phyloP scores from a whole-genome alignment of 2,888 invertebrate genomes.

The Spialia ferax region DNA sequence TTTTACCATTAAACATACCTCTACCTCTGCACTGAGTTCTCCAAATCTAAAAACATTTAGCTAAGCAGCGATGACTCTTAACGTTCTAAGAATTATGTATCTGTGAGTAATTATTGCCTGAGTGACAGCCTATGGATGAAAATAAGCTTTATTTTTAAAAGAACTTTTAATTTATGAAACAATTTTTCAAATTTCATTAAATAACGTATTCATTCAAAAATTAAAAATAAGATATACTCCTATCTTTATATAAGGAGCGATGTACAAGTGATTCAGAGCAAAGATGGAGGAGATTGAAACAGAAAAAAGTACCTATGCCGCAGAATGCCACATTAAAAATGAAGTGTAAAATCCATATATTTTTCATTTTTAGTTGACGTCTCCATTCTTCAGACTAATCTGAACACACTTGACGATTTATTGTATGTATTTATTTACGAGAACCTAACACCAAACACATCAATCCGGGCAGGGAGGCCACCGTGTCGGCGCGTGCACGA shows the following conservation, averaged over 20 bases:
- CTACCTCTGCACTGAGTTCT: constrained; percentile 25
- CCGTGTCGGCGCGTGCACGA: constrained; percentile 63
- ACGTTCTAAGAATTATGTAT: constrained; percentile 2
- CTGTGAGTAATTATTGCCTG: background rate
- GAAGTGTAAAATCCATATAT: background rate
- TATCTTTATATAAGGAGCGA: too few species aligned
- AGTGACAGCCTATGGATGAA: background rate
- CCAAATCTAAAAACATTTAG: constrained; percentile 39
- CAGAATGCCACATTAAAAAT: too few species aligned
- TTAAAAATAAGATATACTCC: too few species aligned
- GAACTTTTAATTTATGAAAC: too few species aligned
- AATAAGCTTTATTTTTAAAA: too few species aligned
- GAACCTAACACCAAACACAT: constrained; percentile 39
- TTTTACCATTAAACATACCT: constrained; percentile 57
- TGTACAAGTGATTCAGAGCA: too few species aligned
- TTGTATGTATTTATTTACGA: constrained; percentile 30
- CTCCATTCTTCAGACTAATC: background rate
- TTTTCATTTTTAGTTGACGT: background rate
- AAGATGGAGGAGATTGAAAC: too few species aligned
- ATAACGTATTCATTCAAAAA: too few species aligned
- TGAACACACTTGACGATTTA: constrained; percentile 24
- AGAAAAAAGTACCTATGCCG: too few species aligned
- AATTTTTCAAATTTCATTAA: too few species aligned
- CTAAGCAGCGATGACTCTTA: background rate
- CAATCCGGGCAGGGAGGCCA: constrained; percentile 30